Base-by-base conservation (phyloP, 2,888 invertebrate species). In the Agrochola macilenta region DNA sequence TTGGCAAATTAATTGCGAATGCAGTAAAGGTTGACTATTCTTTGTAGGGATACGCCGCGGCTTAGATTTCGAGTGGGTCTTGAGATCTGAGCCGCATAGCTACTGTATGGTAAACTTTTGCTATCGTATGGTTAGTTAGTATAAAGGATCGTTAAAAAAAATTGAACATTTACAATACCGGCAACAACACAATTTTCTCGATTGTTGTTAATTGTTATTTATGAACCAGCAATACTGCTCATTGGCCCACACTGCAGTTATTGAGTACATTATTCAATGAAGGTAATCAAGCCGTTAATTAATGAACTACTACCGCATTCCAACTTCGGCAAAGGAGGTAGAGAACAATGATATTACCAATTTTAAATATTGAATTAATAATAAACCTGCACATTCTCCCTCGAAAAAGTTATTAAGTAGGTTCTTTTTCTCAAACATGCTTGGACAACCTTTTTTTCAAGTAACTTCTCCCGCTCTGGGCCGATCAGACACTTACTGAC, bases 251-350 rank as follows among this genome's bases (percentile, higher is more conserved):
- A 65, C n/a, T 73, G 60, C 73, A 83, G 63, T 64, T 72, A 81
- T 65, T 30, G 70, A 65, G 66, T 70, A 26, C 35, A 68, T 74
- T 84, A 84, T 74, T 69, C 74, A 63, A 57, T 20, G 17, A 49
- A 73, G 69, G 61, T 74, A 81, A 81, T 84, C 58, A 84, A 66
- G 64, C 39, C 63, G 23, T 61, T 81, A 84, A 81, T 81, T 61
- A 84, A 81, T 69, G 12, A 65, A 76, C 57, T 63, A 64, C 81
- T 46, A 61, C 79, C 14, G 64, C 69, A 65, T 83, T 57, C 43
- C 54, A 83, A 66, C 80, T 58, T 78, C 17, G 35, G 30, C 8
- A 76, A 75, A 66, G 54, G n/a, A 23, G 11, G 30, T 11, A 61
- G 14, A 20, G 7, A 1, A 52, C 17, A 46, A 39, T 23, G 35